Percentiles rank a stretch among this genome's conserved stretches.
These are phyloP conservation scores for Dreissena rostriformis DNA, from an alignment of 1,140 invertebrate species.

Conservation along the genomic window DNA sequence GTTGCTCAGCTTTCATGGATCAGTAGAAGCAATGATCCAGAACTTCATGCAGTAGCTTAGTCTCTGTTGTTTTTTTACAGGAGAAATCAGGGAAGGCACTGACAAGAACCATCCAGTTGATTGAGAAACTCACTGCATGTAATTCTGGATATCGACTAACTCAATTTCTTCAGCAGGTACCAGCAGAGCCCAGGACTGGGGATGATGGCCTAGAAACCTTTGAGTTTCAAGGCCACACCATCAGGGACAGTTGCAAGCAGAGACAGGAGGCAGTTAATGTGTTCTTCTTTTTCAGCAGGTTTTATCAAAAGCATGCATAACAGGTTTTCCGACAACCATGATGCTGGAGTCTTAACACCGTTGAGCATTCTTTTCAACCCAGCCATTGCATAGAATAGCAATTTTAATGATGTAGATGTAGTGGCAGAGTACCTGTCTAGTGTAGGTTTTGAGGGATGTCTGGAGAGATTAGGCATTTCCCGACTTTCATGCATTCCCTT, in stretches of 20 bases:
- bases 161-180: conserved; percentile 28
- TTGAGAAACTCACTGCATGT: too few relatives aligned
- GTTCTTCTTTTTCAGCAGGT: too few relatives aligned
- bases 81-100: conserved; percentile 24
- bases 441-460: background rate
- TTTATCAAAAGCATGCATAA: too few relatives aligned
- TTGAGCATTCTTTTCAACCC: conserved; percentile 19
- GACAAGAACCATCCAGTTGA: background rate
- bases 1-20: conserved; percentile 59
- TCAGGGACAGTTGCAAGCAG: too few relatives aligned
- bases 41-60: conserved; percentile 24
- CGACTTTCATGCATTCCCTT: background rate
- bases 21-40: conserved; percentile 25
- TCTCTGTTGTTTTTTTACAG: conserved; percentile 31
- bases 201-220: conserved; percentile 29
- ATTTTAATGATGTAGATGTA: conserved; percentile 9
- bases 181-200: too few relatives aligned
- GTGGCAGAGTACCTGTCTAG: too few relatives aligned
- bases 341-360: conserved; percentile 9
- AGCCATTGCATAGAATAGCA: conserved; percentile 1
- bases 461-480: background rate
- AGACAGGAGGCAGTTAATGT: conserved; percentile 19
- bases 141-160: too few relatives aligned
- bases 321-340: conserved; percentile 37
- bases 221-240: conserved; percentile 30